These are phyloP conservation scores for Eupithecia subfuscata DNA, from an alignment of 2,888 invertebrate genomes.

Conservation along the genomic window DNA sequence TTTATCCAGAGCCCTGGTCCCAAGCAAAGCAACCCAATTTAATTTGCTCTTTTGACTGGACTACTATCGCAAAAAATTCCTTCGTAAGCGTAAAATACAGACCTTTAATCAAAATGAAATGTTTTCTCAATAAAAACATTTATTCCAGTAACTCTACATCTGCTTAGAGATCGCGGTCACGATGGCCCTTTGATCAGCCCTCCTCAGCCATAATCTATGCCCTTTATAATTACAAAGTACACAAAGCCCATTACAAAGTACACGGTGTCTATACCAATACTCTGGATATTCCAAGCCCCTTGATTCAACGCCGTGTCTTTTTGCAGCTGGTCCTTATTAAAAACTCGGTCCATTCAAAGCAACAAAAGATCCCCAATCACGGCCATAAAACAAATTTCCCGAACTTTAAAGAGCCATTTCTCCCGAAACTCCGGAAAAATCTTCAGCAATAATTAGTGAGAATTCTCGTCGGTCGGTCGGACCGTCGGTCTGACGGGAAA, in stretches of 20 bases:
- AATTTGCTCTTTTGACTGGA: too few species aligned
- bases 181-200: not conserved
- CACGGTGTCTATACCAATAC: not conserved
- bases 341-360: not conserved
- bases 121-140: not conserved
- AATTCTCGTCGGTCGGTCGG: not conserved
- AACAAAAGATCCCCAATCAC: slow-evolving; percentile 4
- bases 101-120: too few species aligned
- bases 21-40: too few species aligned
- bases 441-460: slow-evolving; percentile 3
- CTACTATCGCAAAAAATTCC: too few species aligned
- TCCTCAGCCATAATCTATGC: not conserved
- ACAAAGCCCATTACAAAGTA: not conserved
- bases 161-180: not conserved
- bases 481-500: not conserved
- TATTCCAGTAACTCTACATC: not conserved
- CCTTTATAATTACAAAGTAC: not conserved
- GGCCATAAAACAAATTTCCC: not conserved
- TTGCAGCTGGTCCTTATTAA: not conserved
- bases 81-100: too few species aligned
- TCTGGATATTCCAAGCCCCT: not conserved
- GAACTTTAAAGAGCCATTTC: not conserved
- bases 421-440: not conserved
- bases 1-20: too few species aligned
- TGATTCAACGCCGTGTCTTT: not conserved